Conservation (phyloP, 2,113 vertebrate genomes). For the Chaenogobius annularis region DNA sequence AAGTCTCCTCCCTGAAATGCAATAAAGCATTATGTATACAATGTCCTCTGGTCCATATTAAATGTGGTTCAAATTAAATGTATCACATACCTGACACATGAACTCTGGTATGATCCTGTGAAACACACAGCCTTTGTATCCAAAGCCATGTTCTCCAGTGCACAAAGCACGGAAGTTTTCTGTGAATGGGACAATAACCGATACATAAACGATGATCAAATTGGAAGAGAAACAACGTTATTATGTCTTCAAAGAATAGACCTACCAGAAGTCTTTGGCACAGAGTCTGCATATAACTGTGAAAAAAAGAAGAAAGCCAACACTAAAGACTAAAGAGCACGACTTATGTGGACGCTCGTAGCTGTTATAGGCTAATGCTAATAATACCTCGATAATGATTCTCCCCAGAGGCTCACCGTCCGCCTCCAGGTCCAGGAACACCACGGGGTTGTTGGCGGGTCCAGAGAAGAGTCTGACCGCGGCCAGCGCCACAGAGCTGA, state of each 20-base stretch:
- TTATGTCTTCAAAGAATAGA: background rate
- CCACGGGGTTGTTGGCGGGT: slow-evolving; percentile 76
- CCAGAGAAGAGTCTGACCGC: slow-evolving; percentile 57
- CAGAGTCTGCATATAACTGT: slow-evolving; percentile 87
- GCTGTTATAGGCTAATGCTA: slow-evolving; percentile 12
- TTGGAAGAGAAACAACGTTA: background rate
- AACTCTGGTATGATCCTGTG: slow-evolving; percentile 92
- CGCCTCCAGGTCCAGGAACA: slow-evolving; percentile 87
- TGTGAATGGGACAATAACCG: slow-evolving; percentile 42
- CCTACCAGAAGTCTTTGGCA: slow-evolving; percentile 93
- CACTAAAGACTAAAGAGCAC: background rate
- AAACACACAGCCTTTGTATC: slow-evolving; percentile 92
- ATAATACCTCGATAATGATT: slow-evolving; percentile 84
- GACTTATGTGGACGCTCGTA: background rate
- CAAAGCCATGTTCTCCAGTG: slow-evolving; percentile 91
- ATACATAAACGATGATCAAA: background rate
- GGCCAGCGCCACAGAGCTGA: slow-evolving; percentile 62
- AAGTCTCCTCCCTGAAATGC: slow-evolving; percentile 89
- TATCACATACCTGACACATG: slow-evolving; percentile 94
- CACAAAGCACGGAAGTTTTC: slow-evolving; percentile 93
- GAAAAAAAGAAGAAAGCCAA: slow-evolving; percentile 12
- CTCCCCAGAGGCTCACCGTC: slow-evolving; percentile 85
- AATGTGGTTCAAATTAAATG: background rate
- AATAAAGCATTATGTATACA: background rate
- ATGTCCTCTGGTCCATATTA: too few relatives aligned